Conservation (phyloP, 2,113 vertebrate species). For the Pedetes capensis region DNA sequence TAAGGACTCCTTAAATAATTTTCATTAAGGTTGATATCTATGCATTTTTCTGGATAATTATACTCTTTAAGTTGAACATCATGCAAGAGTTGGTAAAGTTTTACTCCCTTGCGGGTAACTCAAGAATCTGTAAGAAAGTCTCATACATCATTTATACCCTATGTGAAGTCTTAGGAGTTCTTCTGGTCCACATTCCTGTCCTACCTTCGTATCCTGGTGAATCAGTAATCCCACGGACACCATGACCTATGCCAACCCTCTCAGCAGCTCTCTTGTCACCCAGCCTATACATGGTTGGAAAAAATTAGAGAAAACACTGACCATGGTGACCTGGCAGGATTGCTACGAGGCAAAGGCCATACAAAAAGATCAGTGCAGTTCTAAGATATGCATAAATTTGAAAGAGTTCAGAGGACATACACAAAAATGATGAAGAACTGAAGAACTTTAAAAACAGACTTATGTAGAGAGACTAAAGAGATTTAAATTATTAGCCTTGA, state of each 20-base stretch:
- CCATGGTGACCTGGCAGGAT: not conserved
- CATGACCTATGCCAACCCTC: not conserved
- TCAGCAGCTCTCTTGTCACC: conserved; percentile 26
- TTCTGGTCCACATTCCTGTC: not conserved
- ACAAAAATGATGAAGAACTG: conserved; percentile 9
- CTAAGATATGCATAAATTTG: conserved; percentile 50
- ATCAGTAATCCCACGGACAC: not conserved
- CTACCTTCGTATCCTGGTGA: conserved; percentile 3
- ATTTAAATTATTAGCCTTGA: conserved; percentile 26
- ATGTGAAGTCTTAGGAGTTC: not conserved
- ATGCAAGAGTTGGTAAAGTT: conserved; percentile 37
- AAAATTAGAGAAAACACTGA: conserved; percentile 53
- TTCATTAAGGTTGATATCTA: conserved; percentile 35
- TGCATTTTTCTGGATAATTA: not conserved
- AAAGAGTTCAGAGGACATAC: conserved; percentile 32
- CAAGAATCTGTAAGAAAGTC: not conserved
- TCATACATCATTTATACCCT: not conserved
- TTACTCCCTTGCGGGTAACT: not conserved
- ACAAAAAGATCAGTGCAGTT: not conserved
- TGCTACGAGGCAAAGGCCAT: not conserved
- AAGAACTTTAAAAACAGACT: conserved; percentile 31
- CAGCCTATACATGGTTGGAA: not conserved
- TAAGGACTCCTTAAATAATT: conserved; percentile 47
- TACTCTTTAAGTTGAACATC: conserved; percentile 10
- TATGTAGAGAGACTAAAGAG: not conserved